These are phyloP conservation scores for Volucella bombylans DNA, from an alignment of 2,888 invertebrate species.

Conservation along the genomic window DNA sequence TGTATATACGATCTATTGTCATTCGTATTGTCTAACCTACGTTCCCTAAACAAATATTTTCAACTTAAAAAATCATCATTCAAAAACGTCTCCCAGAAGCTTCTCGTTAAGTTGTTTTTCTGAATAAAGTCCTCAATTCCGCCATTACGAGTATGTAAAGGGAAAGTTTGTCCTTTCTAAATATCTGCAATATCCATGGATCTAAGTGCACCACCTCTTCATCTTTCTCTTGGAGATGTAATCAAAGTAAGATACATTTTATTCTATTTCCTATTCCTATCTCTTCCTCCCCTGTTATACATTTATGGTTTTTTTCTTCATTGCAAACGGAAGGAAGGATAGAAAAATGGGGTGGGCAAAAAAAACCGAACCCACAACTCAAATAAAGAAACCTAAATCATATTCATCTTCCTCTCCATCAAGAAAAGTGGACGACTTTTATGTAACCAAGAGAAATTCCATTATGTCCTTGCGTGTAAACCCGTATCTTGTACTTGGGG, in stretches of 20 bases:
- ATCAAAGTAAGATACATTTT: slow-evolving; percentile 68
- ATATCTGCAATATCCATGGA: slow-evolving; percentile 15
- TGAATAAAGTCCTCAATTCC: too few species aligned
- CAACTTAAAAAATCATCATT: too few species aligned
- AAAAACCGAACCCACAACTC: slow-evolving; percentile 16
- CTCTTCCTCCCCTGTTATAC: not conserved
- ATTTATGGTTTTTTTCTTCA: slow-evolving; percentile 6
- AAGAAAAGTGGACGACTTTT: slow-evolving; percentile 33
- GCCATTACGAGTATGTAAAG: too few species aligned
- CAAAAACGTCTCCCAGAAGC: too few species aligned
- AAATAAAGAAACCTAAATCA: slow-evolving; percentile 65
- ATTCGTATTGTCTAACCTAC: too few species aligned
- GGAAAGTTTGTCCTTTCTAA: not conserved
- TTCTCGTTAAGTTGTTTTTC: too few species aligned
- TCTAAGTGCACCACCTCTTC: slow-evolving; percentile 29
- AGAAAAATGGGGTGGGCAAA: not conserved
- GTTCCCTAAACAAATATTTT: too few species aligned
- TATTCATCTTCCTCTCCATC: slow-evolving; percentile 52
- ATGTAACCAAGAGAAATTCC: slow-evolving; percentile 49
- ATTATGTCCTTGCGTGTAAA: slow-evolving; percentile 67
- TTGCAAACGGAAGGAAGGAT: not conserved
- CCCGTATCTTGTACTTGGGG: slow-evolving; percentile 40
- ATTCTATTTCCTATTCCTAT: slow-evolving; percentile 20
- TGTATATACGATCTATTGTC: too few species aligned
- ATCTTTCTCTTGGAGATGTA: slow-evolving; percentile 46